A percentile compares a stretch with the other conserved stretches of the same genome.
phyloP scores from a whole-genome alignment of 2,797 vertebrate genomes.

The Oreortyx pictus region DNA sequence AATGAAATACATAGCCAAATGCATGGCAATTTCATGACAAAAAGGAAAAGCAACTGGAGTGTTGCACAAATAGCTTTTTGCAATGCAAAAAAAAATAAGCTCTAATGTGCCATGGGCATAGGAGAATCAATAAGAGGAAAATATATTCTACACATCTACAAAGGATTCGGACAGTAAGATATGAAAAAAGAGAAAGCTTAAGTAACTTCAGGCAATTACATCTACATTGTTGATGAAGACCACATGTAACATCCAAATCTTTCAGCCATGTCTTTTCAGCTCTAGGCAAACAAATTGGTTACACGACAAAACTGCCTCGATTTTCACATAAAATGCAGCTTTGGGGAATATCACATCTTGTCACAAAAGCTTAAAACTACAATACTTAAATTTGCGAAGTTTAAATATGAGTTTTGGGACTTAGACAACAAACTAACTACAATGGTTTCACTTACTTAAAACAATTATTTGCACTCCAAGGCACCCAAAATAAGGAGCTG shows the following conservation, averaged over 20 bases:
- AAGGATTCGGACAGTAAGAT: slow-evolving; percentile 53
- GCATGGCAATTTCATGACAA: slow-evolving; percentile 31
- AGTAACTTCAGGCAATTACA: slow-evolving; percentile 67
- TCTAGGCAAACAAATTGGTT: slow-evolving; percentile 12
- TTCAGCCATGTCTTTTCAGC: background rate
- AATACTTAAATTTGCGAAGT: background rate
- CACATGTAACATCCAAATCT: background rate
- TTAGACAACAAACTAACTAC: too few species aligned
- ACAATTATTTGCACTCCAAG: background rate
- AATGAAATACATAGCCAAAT: background rate
- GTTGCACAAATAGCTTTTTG: slow-evolving; percentile 49
- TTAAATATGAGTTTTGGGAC: too few species aligned
- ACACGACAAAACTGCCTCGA: background rate
- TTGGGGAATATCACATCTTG: background rate
- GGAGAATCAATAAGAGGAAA: slow-evolving; percentile 57
- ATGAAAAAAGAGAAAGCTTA: slow-evolving; percentile 52
- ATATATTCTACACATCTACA: slow-evolving; percentile 16
- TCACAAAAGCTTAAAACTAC: background rate
- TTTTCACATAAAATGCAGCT: background rate
- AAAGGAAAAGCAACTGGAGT: slow-evolving; percentile 39
- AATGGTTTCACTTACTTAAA: background rate
- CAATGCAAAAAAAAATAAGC: slow-evolving; percentile 38
- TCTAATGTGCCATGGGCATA: slow-evolving; percentile 35
- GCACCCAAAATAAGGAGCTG: background rate
- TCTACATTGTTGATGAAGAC: slow-evolving; percentile 32